Evolutionary conservation across 2,888 invertebrate species (phyloP).

Genomic region (Philaethria dido): DNA sequence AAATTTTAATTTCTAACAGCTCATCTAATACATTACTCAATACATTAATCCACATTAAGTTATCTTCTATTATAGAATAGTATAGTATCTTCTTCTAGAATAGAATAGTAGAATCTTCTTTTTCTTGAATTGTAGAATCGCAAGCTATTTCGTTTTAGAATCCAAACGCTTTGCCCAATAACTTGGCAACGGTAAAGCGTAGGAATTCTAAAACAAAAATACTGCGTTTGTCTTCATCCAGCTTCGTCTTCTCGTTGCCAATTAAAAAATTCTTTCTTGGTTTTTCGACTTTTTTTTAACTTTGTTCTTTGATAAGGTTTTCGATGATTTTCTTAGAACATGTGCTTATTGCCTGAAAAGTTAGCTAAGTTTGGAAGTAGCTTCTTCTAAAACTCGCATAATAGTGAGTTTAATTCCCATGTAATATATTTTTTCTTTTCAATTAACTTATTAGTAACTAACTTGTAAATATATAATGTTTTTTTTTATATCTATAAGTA

Average conservation of each 20-base stretch:
- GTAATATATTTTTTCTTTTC: too few relatives aligned
- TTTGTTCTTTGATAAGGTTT: constrained; percentile 5
- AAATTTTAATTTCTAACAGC: too few relatives aligned
- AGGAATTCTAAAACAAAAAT: constrained; percentile 96
- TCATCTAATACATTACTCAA: neutral
- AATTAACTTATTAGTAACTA: too few relatives aligned
- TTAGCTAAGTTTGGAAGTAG: too few relatives aligned
- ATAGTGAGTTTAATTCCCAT: too few relatives aligned
- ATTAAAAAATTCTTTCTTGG: constrained; percentile 19
- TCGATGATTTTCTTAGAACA: neutral
- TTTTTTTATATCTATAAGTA: too few relatives aligned
- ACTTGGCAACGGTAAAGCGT: constrained; percentile 94
- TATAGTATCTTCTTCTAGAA: constrained; percentile 5
- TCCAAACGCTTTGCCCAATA: constrained; percentile 96
- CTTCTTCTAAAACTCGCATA: too few relatives aligned
- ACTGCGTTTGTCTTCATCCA: constrained; percentile 50
- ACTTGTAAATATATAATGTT: too few relatives aligned
- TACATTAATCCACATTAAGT: neutral
- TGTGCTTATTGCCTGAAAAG: neutral
- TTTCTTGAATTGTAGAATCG: constrained; percentile 35
- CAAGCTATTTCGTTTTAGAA: constrained; percentile 92
- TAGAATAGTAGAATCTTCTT: constrained; percentile 29
- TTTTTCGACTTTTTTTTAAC: too few relatives aligned
- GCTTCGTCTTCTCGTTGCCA: constrained; percentile 48
- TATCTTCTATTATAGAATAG: constrained; percentile 7